Percentiles rank a stretch among this genome's conserved stretches.
These are phyloP conservation scores for Oikopleura dioica DNA, from an alignment of 23 tunicate species.

Conservation along the genomic window DNA sequence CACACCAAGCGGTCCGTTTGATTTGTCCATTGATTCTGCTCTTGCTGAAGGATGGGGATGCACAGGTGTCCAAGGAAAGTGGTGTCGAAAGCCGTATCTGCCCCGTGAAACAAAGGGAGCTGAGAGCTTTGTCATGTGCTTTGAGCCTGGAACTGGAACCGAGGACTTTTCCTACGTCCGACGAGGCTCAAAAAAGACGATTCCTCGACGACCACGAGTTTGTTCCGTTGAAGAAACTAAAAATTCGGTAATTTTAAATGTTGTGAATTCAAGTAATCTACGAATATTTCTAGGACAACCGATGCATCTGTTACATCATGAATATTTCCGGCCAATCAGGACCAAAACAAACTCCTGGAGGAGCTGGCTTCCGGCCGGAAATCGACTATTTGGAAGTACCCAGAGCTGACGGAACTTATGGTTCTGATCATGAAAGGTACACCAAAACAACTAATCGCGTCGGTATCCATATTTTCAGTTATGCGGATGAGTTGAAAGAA, in stretches of 20 bases:
- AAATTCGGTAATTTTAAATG: too few relatives aligned
- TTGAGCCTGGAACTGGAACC: background rate
- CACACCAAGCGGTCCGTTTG: background rate
- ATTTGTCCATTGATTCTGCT: background rate
- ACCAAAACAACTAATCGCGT: background rate
- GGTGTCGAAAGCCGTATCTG: background rate
- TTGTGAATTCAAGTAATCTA: too few relatives aligned
- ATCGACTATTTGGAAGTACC: background rate
- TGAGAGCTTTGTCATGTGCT: background rate
- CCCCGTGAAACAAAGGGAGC: background rate
- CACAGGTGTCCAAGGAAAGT: background rate
- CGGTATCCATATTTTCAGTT: background rate
- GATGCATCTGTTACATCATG: background rate
- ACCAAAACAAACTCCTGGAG: background rate
- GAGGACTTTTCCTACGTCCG: too few relatives aligned
- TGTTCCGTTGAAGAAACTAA: background rate
- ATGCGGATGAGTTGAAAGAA: background rate
- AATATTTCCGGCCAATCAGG: background rate
- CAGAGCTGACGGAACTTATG: background rate
- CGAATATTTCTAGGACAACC: too few relatives aligned
- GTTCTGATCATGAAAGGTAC: background rate
- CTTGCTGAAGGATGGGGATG: background rate
- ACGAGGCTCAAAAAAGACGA: background rate
- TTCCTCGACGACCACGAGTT: background rate
- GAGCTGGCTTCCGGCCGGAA: background rate